A percentile compares a stretch with the other conserved stretches of the same genome.
phyloP scores from a whole-genome alignment of 2,797 vertebrate genomes.

The Pygocentrus nattereri region DNA sequence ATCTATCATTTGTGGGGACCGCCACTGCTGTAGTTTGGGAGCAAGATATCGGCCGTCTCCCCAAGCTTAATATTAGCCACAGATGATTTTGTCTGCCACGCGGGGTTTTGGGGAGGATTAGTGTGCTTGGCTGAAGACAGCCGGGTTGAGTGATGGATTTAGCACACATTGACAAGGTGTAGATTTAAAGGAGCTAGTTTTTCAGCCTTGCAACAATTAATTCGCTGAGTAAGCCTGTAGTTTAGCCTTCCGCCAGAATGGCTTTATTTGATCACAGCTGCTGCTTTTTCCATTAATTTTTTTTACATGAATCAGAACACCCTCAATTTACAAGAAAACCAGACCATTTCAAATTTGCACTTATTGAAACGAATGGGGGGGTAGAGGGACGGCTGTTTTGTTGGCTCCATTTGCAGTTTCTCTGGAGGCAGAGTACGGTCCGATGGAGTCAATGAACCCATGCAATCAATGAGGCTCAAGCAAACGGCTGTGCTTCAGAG shows the following conservation, averaged over 20 bases:
- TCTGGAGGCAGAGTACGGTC: constrained; percentile 59
- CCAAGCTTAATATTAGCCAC: constrained; percentile 22
- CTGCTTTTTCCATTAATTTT: constrained; percentile 54
- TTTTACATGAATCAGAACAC: constrained; percentile 62
- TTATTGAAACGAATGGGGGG: constrained; percentile 67
- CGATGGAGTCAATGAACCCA: constrained; percentile 61
- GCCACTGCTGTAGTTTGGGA: constrained; percentile 1
- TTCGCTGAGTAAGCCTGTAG: constrained; percentile 12
- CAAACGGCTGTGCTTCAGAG: constrained; percentile 40
- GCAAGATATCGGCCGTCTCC: constrained; percentile 20
- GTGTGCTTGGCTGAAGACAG: constrained; percentile 43
- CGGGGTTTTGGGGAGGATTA: constrained; percentile 50
- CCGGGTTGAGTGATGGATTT: constrained; percentile 51
- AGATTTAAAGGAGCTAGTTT: constrained; percentile 20
- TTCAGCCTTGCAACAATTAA: constrained; percentile 41
- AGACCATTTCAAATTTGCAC: constrained; percentile 67
- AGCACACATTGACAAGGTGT: constrained; percentile 42
- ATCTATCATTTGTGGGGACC: constrained; percentile 38
- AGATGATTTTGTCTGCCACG: constrained; percentile 31
- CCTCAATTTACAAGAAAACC: constrained; percentile 66
- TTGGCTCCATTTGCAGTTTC: constrained; percentile 50
- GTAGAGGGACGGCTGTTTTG: constrained; percentile 28
- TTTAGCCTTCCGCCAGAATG: constrained; percentile 39
- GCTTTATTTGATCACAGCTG: constrained; percentile 63
- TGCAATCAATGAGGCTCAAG: constrained; percentile 48